Base-by-base conservation (phyloP, 2,113 vertebrate species). In the Charadrius vociferus region DNA sequence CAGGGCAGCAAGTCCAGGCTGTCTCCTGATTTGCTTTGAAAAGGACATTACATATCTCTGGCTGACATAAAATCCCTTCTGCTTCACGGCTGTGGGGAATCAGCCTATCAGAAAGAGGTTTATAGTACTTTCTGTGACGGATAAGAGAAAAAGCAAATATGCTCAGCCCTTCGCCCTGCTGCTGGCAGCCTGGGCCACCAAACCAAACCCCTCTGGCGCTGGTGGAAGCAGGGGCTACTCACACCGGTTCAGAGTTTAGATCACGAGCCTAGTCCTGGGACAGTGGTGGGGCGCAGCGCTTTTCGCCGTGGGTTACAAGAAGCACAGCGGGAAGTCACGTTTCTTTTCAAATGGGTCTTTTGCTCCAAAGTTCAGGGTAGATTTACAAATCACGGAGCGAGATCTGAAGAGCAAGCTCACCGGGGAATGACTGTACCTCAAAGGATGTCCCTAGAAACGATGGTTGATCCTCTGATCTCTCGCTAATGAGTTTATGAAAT, bases 11-110 rank as follows among this genome's bases (percentile, higher is more conserved):
- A 79, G 95, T 75, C 70, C 85, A 32, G 92, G 70, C 95, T 90
- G 78, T 5, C 88, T 95, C 47, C 93, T 94, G 96, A 83, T 97
- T 94, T 94, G 96, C 94, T 96, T 97, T 83, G 92, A 70, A 92
- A 88, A 95, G 81, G 74, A 77, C 90, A 9, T 94, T 26, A 27
- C 81, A 37, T 80, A 39, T 86, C 85, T 73, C 63, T n/a, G 79
- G 74, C 70, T 90, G 86, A 50, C 82, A 90, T 7, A 55, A 93
- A 96, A 96, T 88, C 86, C 82, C 72, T 92, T 58, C 94, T 93
- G 88, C 90, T 70, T 26, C 62, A 27, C 1, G 9, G 70, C 53
- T 19, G 7, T 8, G 29, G 62, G 88, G 75, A 71, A 34, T 6
- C 67, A 83, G 85, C 92, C 93, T 70, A 77, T 92, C 50, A 27